Percentiles rank a stretch among this genome's conserved stretches.
phyloP scores from a whole-genome alignment of 1,140 invertebrate genomes.

The Cephus cinctus region DNA sequence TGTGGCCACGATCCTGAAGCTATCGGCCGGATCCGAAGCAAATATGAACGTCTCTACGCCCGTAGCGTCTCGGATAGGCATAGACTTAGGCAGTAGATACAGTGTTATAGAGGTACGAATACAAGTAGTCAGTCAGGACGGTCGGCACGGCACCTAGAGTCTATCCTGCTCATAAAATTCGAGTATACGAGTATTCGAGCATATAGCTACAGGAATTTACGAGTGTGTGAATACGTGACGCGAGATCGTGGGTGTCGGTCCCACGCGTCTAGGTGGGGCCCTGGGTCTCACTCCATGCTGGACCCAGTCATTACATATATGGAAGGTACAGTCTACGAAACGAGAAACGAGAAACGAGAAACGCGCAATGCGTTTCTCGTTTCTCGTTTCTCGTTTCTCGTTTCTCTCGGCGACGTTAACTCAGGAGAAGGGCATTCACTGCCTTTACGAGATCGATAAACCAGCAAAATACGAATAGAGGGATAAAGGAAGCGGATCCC shows the following conservation, averaged over 20 bases:
- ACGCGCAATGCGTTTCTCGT: background rate
- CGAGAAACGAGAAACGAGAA: background rate
- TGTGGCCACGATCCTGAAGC: too few relatives aligned
- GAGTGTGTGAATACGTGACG: conserved; percentile 25
- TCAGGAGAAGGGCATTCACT: too few relatives aligned
- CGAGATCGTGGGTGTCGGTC: conserved; percentile 40
- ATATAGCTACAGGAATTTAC: too few relatives aligned
- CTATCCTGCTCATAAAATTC: too few relatives aligned
- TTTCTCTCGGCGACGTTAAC: too few relatives aligned
- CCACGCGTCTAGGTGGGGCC: conserved; percentile 27
- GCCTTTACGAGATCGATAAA: too few relatives aligned
- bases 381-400: too few relatives aligned
- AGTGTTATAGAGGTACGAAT: conserved; percentile 3
- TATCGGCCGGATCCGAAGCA: conserved; percentile 32
- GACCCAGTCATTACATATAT: conserved; percentile 43
- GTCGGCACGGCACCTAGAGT: too few relatives aligned
- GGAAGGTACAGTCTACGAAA: conserved; percentile 24
- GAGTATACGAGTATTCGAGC: too few relatives aligned
- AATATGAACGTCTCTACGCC: conserved; percentile 11
- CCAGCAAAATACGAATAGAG: too few relatives aligned
- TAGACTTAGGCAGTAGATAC: background rate
- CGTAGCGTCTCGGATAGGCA: conserved; percentile 8
- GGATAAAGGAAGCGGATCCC: too few relatives aligned
- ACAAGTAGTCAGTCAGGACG: too few relatives aligned
- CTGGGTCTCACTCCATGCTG: conserved; percentile 7